These are phyloP conservation scores for Chesias legatella DNA, from an alignment of 2,888 invertebrate genomes.

Conservation along the genomic window DNA sequence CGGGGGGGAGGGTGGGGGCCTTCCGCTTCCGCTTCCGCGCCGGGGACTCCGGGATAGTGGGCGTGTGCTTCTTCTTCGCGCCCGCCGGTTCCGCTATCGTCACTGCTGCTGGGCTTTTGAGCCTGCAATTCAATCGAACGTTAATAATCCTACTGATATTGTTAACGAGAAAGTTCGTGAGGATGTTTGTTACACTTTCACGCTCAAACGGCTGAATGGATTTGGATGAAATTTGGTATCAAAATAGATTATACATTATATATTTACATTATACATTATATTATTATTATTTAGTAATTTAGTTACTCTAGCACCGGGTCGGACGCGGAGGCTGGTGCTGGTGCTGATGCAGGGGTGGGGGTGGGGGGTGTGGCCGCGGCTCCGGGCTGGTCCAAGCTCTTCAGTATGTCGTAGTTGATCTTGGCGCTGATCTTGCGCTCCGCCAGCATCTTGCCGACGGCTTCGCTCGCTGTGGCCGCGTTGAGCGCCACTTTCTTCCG, in stretches of 20 bases:
- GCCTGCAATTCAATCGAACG: slow-evolving; percentile 5
- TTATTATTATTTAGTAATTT: no score
- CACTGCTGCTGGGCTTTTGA: slow-evolving; percentile 11
- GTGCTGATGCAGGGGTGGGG: slow-evolving; percentile 28
- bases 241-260: no score
- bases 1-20: slow-evolving; percentile 6
- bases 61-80: slow-evolving; percentile 16
- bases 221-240: no score
- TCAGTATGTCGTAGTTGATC: slow-evolving; percentile 98
- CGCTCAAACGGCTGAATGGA: no score
- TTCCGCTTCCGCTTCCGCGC: slow-evolving; percentile 13
- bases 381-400: slow-evolving; percentile 83
- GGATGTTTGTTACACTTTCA: no score
- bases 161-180: no score
- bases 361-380: slow-evolving; percentile 40
- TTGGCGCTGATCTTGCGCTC: slow-evolving; percentile 98
- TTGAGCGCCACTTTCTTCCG: slow-evolving; percentile 82
- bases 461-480: slow-evolving; percentile 90
- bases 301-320: no score
- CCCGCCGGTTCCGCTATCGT: slow-evolving; percentile 22
- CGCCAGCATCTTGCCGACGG: slow-evolving; percentile 96
- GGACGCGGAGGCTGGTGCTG: no score
- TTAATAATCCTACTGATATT: no score
- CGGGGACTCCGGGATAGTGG: slow-evolving; percentile 9
- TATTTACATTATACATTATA: no score